Conservation (phyloP, 2,113 vertebrate species). For the Emydocephalus ijimae region DNA sequence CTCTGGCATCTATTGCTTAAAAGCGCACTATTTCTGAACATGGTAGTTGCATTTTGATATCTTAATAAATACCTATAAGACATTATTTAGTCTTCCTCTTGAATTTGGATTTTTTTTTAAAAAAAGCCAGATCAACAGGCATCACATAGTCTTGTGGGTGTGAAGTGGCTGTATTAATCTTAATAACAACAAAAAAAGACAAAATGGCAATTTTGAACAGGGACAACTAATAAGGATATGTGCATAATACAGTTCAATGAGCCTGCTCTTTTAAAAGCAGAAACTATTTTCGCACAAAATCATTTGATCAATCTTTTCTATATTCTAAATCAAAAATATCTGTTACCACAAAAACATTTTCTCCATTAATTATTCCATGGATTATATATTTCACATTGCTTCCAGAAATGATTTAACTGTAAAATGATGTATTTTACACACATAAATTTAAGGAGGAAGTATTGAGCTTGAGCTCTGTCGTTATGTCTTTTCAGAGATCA, state of each 20-base stretch:
- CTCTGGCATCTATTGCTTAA: neutral
- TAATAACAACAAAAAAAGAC: too few species aligned
- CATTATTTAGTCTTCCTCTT: neutral
- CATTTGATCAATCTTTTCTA: neutral
- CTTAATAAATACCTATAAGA: neutral
- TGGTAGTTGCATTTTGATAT: neutral
- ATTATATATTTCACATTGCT: neutral
- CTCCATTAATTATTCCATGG: neutral
- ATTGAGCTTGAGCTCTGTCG: too few species aligned
- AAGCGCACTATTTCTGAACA: neutral
- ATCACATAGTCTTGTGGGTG: neutral
- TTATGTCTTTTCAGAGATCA: neutral
- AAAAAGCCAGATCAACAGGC: too few species aligned
- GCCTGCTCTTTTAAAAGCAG: neutral
- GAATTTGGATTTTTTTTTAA: neutral
- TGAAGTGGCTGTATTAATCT: neutral
- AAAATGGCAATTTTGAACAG: neutral
- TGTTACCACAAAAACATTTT: neutral
- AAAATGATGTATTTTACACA: neutral
- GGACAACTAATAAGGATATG: neutral
- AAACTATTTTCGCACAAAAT: neutral
- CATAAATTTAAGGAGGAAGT: neutral
- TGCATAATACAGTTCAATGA: neutral
- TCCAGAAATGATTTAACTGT: neutral
- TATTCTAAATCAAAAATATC: neutral